Evolutionary conservation across 37 sponge, comb jelly and placozoan species (phyloP).

Genomic region (Hexactinellida sp.): DNA sequence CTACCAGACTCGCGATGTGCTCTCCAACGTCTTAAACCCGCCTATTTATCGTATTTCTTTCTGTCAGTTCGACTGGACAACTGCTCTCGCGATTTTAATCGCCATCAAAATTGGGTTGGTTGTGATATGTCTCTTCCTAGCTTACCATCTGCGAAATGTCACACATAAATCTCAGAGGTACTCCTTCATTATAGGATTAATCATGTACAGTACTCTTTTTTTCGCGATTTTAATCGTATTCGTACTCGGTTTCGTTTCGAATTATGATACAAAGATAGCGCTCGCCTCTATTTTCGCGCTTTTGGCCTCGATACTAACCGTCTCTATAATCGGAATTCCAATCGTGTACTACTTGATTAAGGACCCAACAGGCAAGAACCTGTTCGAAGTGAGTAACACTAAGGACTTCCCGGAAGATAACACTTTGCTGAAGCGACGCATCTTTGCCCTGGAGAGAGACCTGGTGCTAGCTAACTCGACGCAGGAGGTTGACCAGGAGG

Average conservation of each 20-base stretch:
- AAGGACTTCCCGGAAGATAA: background rate
- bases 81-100: background rate
- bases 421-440: background rate
- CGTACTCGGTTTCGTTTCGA: background rate
- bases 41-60: background rate
- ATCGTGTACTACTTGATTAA: background rate
- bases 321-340: background rate
- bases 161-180: conserved; percentile 6
- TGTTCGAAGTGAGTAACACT: background rate
- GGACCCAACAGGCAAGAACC: background rate
- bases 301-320: background rate
- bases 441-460: background rate
- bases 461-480: background rate
- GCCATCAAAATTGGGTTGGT: background rate
- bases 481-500: too few species aligned
- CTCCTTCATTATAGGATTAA: background rate
- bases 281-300: background rate
- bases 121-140: background rate
- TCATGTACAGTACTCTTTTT: background rate
- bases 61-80: background rate
- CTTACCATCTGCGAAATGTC: conserved; percentile 15
- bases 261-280: background rate
- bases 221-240: background rate
- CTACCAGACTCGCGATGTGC: background rate
- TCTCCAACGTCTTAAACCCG: background rate